Evolutionary conservation across 2,113 vertebrate species (phyloP).

Genomic region (Alethe castanea): DNA sequence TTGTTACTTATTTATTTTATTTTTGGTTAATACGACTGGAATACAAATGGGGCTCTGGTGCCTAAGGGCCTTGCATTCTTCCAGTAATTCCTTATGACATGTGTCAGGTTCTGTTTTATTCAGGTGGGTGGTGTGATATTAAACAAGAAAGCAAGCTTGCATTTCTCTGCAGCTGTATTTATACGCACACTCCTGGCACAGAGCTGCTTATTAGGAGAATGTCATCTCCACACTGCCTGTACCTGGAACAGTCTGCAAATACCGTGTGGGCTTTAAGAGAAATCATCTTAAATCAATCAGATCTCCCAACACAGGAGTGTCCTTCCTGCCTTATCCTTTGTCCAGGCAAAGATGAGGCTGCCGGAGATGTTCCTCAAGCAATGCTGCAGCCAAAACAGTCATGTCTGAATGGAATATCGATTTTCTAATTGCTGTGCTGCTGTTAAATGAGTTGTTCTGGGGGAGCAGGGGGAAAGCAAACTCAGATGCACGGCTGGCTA

Average conservation of each 20-base stretch:
- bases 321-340: neutral
- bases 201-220: slow-evolving; percentile 13
- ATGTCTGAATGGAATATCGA: slow-evolving; percentile 60
- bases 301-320: neutral
- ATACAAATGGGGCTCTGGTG: slow-evolving; percentile 37
- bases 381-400: neutral
- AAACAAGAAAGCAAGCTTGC: slow-evolving; percentile 53
- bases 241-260: neutral
- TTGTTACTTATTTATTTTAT: slow-evolving; percentile 53
- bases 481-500: slow-evolving; percentile 20
- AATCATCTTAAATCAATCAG: neutral
- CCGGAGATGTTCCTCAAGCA: neutral
- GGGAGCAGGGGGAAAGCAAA: slow-evolving; percentile 16
- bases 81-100: slow-evolving; percentile 62
- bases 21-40: slow-evolving; percentile 36
- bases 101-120: slow-evolving; percentile 65
- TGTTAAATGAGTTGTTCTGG: slow-evolving; percentile 71
- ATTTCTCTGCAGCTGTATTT: slow-evolving; percentile 11
- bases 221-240: neutral
- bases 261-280: neutral
- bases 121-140: slow-evolving; percentile 60
- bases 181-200: neutral
- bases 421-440: slow-evolving; percentile 74
- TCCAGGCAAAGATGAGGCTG: neutral
- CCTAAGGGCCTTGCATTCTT: slow-evolving; percentile 36